Conservation (phyloP, 1,140 invertebrate species). For the Brachionus manjavacas region DNA sequence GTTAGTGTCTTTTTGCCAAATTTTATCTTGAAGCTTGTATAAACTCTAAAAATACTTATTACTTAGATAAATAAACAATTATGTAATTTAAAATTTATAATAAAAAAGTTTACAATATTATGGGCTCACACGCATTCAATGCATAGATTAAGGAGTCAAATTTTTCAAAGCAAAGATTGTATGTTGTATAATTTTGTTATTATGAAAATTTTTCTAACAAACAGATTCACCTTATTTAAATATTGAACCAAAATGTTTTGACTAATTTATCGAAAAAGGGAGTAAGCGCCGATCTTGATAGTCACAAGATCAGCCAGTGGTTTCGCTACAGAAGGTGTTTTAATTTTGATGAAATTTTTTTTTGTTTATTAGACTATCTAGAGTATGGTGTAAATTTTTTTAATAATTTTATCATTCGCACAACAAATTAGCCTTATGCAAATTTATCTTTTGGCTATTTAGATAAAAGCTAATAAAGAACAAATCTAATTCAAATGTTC, state of each 20-base stretch:
- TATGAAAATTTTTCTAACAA: background rate
- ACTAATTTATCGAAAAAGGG: background rate
- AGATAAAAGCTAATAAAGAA: background rate
- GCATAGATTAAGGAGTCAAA: background rate
- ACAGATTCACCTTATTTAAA: background rate
- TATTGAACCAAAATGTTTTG: background rate
- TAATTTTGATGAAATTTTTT: background rate
- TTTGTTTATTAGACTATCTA: background rate
- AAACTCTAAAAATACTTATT: background rate
- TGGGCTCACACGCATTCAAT: background rate
- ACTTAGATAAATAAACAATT: background rate
- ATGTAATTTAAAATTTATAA: background rate
- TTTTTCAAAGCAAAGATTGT: background rate
- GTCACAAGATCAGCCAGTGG: background rate
- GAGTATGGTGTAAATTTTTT: background rate
- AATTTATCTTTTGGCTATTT: background rate
- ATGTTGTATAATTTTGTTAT: background rate
- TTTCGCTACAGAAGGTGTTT: background rate
- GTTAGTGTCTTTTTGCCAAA: background rate
- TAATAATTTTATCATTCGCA: background rate
- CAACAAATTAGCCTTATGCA: background rate
- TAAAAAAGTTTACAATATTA: background rate
- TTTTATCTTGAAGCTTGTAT: background rate
- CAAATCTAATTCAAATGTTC: too few relatives aligned
- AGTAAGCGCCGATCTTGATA: background rate